Conservation (phyloP, 2,888 invertebrate species). For the Xanthia togata region DNA sequence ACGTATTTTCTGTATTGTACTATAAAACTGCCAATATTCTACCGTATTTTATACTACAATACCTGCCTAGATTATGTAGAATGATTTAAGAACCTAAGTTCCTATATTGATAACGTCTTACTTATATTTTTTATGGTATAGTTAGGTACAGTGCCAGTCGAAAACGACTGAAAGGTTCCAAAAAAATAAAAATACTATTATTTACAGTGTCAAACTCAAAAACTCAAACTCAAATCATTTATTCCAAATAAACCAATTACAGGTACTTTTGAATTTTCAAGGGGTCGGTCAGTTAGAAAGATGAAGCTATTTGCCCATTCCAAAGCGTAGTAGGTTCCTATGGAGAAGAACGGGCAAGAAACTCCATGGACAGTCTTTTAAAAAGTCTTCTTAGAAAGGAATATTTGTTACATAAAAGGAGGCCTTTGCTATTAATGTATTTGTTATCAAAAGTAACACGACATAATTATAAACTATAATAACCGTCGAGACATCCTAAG, state of each 20-base stretch:
- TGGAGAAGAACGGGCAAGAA: too few species aligned
- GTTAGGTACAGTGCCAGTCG: neutral
- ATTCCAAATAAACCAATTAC: too few species aligned
- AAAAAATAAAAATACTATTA: neutral
- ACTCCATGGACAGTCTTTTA: too few species aligned
- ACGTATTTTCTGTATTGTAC: neutral
- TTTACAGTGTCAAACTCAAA: too few species aligned
- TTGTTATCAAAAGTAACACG: slow-evolving; percentile 21
- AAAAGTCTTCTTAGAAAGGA: neutral
- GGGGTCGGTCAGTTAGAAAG: too few species aligned
- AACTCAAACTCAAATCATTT: too few species aligned
- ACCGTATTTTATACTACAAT: neutral
- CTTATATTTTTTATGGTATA: neutral
- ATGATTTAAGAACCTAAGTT: neutral
- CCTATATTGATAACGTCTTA: neutral
- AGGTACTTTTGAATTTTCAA: too few species aligned
- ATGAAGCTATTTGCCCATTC: too few species aligned
- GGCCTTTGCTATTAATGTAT: neutral
- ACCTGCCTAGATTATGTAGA: neutral
- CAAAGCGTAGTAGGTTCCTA: too few species aligned
- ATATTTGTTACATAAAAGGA: neutral
- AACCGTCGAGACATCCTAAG: slow-evolving; percentile 1
- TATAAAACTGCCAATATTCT: neutral
- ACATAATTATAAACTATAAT: slow-evolving; percentile 3
- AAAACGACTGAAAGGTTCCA: neutral